Conservation (phyloP, 2,888 invertebrate species). For the Temnothorax unifasciatus region DNA sequence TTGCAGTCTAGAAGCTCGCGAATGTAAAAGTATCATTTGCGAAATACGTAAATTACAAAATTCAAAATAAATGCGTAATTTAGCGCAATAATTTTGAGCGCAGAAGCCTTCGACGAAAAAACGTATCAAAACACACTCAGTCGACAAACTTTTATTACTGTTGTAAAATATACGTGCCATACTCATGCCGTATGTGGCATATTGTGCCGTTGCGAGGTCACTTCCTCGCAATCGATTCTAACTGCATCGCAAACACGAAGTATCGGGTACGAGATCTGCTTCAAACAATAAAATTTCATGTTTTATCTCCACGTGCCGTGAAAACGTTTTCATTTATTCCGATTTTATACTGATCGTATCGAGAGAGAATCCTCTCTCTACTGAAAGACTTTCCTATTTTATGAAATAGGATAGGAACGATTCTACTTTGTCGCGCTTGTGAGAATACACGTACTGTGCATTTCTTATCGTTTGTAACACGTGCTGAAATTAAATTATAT, state of each 20-base stretch:
- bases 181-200: neutral
- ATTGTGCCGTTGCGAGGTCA: neutral
- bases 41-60: neutral
- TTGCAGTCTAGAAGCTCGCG: neutral
- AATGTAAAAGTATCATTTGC: neutral
- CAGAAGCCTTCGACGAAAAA: neutral
- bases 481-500: neutral
- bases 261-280: neutral
- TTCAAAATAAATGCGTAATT: neutral
- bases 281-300: conserved; percentile 19
- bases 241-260: conserved; percentile 11
- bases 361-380: neutral
- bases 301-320: conserved; percentile 9
- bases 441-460: neutral
- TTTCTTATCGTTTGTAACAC: neutral
- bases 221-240: conserved; percentile 11
- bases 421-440: neutral
- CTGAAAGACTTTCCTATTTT: neutral
- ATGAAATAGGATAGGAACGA: too few relatives aligned
- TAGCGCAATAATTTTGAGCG: neutral
- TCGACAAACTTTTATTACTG: conserved; percentile 10
- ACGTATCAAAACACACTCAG: neutral
- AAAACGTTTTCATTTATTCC: conserved; percentile 13
- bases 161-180: neutral
- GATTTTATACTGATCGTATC: neutral